Base-by-base conservation (phyloP, 2,113 vertebrate species). In the Alethe castanea region DNA sequence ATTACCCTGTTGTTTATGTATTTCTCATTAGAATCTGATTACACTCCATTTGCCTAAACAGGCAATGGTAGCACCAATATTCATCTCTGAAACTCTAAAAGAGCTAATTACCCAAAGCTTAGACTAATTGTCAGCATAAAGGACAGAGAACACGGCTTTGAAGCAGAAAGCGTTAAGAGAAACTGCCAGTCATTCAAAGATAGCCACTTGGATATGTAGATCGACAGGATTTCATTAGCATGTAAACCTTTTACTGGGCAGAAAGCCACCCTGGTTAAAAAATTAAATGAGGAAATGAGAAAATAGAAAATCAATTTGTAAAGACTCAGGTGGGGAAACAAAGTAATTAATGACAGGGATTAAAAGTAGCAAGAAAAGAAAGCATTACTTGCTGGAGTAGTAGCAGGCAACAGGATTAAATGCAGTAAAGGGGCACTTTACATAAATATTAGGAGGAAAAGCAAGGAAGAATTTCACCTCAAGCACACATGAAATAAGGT, bases 21-120 rank as follows among this genome's bases (percentile, higher is more conserved):
- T 95, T 86, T 90, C 94, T 95, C 77, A 96, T 97, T 92, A 97
- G 83, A 94, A 91, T 93, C 86, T 95, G 88, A 94, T 95, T 96
- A 91, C n/a, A 71, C 72, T 80, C 60, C 33, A 73, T 92, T 95
- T 95, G 82, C 19, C 26, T 86, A 93, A 94, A 93, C 44, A 71
- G 19, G 67, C 64, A 92, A 92, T 38, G 60, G 52, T 73, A 94
- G 79, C 86, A 64, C 88, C 65, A 86, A 71, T 92, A 86, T 52
- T 83, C 60, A 77, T 90, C 76, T 50, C 44, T 48, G 83, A 90
- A 92, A 74, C 31, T 92, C 77, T 52, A 15, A 35, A 81, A 81
- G 71, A 81, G 80, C 80, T 96, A 96, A 96, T 94, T 94, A 90
- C 22, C n/a, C 80, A 83, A 86, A 88, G 69, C 88, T 94, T 92